Evolutionary conservation across 2,888 invertebrate species (phyloP), one percentile per base, ranked within the genome.

Genomic region (Lasiommata megera): DNA sequence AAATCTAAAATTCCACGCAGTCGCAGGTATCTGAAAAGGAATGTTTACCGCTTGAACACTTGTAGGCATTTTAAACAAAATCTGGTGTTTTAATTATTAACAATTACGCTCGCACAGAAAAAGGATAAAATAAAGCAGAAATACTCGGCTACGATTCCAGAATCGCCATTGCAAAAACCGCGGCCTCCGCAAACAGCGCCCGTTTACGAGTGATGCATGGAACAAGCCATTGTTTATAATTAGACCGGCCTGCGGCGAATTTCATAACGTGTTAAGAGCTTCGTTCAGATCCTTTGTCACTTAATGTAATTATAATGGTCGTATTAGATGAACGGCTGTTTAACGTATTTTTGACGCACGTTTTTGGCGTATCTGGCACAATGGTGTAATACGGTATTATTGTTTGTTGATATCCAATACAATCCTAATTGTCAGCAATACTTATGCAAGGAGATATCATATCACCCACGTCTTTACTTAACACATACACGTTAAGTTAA

Each of bases 221-320:
- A 72, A 31, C 70, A 71, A 62, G 64, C 70, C 72, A 79, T 80
- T 80, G 80, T 79, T 72, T 71, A 74, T 80, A 82, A 84, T 84
- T 80, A 83, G 76, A 70, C 76, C 74, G 72, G 71, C 67, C 72
- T 68, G 67, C 65, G 74, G 76, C 73, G 77, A 74, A 83, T 80
- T 81, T 82, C 77, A 83, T 83, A 82, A 80, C 56, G 58, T 60
- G 75, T 79, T 77, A 73, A 76, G 44, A 54, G 56, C 74, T 72
- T 73, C 73, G 70, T 73, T 78, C 70, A 73, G 73, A 74, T 74
- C 76, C 77, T 73, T 71, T 72, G 72, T 76, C 77, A 78, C 73
- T 77, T 82, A 80, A 85, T 81, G 71, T 77, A 76, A 82, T 84
- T 83, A 81, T 79, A 81, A 76, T 76, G 78, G 74, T 75, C 76